Evolutionary conservation across 2,888 invertebrate genomes (phyloP).

Genomic region (Microchrysa polita): DNA sequence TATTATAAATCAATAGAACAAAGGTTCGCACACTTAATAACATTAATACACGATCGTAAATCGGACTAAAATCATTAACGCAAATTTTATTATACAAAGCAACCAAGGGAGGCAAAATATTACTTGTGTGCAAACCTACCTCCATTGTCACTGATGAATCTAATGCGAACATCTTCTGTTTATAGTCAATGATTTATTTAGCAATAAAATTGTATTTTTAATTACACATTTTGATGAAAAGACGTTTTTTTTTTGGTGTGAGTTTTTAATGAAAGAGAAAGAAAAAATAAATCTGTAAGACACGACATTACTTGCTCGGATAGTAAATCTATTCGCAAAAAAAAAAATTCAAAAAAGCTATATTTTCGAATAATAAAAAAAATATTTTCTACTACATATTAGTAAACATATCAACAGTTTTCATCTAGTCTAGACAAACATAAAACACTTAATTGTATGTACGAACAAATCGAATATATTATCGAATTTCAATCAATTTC

Average conservation of each 20-base stretch:
- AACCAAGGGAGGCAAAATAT: slow-evolving; percentile 46
- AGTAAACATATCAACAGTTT: too few relatives aligned
- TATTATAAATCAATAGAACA: neutral
- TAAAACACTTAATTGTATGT: too few relatives aligned
- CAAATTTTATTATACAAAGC: neutral
- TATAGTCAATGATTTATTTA: slow-evolving; percentile 4
- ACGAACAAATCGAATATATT: too few relatives aligned
- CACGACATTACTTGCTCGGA: neutral
- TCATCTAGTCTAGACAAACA: too few relatives aligned
- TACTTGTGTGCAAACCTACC: slow-evolving; percentile 52
- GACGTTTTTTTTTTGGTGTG: neutral
- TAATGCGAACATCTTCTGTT: slow-evolving; percentile 53
- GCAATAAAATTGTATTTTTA: neutral
- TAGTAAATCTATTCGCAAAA: too few relatives aligned
- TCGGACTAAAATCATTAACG: neutral
- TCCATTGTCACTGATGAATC: slow-evolving; percentile 53
- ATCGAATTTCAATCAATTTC: too few relatives aligned
- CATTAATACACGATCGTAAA: too few relatives aligned
- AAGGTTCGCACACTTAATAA: slow-evolving; percentile 1
- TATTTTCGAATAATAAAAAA: too few relatives aligned
- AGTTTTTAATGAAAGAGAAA: slow-evolving; percentile 20
- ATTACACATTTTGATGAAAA: neutral
- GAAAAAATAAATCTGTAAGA: slow-evolving; percentile 10
- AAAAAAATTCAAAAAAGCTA: too few relatives aligned
- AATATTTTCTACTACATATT: too few relatives aligned